Evolutionary conservation across 2,888 invertebrate species (phyloP).

Genomic region (Anticlea derivata): DNA sequence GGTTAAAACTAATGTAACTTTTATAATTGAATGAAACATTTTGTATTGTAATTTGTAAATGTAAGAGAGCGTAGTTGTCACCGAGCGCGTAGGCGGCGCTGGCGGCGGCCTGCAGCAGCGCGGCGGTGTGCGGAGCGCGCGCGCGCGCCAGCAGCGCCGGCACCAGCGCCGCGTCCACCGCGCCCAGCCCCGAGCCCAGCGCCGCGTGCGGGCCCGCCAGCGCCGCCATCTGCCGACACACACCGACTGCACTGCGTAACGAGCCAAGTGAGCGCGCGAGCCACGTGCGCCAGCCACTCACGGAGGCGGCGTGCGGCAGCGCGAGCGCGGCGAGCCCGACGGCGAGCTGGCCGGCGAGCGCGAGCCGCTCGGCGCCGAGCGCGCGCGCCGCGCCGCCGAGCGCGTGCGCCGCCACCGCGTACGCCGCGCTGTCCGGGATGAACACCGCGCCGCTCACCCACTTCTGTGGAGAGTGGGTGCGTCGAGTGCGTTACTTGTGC

Average conservation of each 20-base stretch:
- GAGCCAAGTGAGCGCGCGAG: too few relatives aligned
- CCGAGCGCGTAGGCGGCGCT: constrained; percentile 68
- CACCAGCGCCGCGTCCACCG: constrained; percentile 71
- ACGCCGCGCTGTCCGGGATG: constrained; percentile 72
- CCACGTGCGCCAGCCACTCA: constrained; percentile 46
- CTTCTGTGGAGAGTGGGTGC: constrained; percentile 47
- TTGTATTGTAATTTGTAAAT: too few relatives aligned
- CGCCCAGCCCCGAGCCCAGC: constrained; percentile 70
- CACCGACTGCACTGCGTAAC: too few relatives aligned
- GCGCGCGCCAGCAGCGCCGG: constrained; percentile 62
- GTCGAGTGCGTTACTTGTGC: too few relatives aligned
- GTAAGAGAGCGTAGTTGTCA: too few relatives aligned
- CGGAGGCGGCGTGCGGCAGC: constrained; percentile 56
- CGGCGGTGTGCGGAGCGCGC: constrained; percentile 64
- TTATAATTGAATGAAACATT: too few relatives aligned
- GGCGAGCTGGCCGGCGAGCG: constrained; percentile 60
- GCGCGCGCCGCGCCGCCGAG: constrained; percentile 55
- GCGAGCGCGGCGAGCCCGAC: constrained; percentile 62
- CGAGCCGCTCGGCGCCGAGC: constrained; percentile 58
- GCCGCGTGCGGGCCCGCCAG: constrained; percentile 64
- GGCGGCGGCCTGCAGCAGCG: constrained; percentile 66
- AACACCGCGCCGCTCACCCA: constrained; percentile 71
- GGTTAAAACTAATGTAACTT: too few relatives aligned
- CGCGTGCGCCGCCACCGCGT: constrained; percentile 60
- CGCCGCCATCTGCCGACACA: constrained; percentile 49